Evolutionary conservation across 2,797 vertebrate genomes (phyloP).

Genomic region (Mionectes olivaceus): DNA sequence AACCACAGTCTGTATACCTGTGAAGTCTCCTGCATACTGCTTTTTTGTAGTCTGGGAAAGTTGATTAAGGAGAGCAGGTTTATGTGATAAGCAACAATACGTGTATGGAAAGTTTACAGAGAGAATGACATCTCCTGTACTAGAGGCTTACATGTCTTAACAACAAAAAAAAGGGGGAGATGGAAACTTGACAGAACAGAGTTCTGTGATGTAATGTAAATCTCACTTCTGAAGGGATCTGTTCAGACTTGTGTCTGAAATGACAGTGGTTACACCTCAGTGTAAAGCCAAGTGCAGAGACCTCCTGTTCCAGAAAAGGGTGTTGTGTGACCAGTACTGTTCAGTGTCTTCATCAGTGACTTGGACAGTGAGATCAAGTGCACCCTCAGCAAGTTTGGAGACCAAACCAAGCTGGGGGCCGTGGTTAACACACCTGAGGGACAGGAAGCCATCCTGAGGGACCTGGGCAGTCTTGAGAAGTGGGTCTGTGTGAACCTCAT

Average conservation of each 20-base stretch:
- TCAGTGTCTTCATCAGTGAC: not conserved
- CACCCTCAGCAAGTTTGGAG: not conserved
- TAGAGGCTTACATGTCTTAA: not conserved
- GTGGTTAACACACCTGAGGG: fast-evolving
- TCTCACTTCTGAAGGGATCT: not conserved
- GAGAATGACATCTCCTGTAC: not conserved
- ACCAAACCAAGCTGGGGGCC: not conserved
- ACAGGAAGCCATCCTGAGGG: not conserved
- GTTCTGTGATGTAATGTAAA: not conserved
- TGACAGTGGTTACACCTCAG: not conserved
- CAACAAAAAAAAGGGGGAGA: not conserved
- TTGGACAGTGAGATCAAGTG: not conserved
- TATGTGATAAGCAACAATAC: not conserved
- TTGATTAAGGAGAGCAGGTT: not conserved
- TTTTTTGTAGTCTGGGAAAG: not conserved
- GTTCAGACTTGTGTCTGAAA: not conserved
- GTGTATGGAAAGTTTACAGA: not conserved
- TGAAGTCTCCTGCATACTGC: not conserved
- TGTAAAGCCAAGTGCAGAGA: not conserved
- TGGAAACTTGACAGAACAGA: not conserved
- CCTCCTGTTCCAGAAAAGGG: not conserved
- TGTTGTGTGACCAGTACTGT: not conserved
- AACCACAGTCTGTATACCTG: not conserved
- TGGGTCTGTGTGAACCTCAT: not conserved
- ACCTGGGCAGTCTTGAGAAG: not conserved